These are phyloP conservation scores for Globicephala melas DNA, from an alignment of 2,113 vertebrate species.

Conservation along the genomic window DNA sequence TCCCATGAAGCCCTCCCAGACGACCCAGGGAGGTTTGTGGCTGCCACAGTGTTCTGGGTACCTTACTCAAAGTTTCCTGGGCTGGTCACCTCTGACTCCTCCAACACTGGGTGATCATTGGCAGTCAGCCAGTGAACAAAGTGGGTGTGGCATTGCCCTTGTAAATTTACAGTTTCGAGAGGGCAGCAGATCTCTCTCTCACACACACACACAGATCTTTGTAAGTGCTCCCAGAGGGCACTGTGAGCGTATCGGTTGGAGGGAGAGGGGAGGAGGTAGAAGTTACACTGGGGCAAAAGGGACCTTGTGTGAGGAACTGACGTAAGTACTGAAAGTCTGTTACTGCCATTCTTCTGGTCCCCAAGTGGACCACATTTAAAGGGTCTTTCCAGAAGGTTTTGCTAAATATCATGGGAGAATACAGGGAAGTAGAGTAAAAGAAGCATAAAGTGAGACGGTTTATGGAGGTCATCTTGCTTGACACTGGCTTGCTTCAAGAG, in stretches of 20 bases:
- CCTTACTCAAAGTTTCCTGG: background rate
- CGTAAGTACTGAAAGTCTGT: background rate
- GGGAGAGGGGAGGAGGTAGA: background rate
- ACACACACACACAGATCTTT: background rate
- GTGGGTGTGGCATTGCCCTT: background rate
- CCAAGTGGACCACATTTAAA: background rate
- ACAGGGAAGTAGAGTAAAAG: background rate
- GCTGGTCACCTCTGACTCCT: background rate
- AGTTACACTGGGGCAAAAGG: background rate
- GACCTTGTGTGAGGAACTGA: background rate
- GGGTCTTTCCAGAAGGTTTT: conserved; percentile 2
- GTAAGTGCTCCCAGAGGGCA: background rate
- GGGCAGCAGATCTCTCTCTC: background rate
- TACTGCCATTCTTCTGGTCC: background rate
- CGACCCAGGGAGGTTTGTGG: background rate
- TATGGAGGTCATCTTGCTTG: background rate
- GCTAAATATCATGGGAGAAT: background rate
- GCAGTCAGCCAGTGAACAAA: background rate
- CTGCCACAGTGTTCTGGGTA: background rate
- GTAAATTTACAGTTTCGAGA: background rate
- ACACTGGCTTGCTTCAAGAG: background rate
- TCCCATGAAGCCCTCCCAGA: background rate
- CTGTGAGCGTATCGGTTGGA: background rate
- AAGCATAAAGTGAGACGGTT: background rate
- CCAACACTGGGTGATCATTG: background rate